A percentile compares a stretch with the other conserved stretches of the same genome.
These are phyloP conservation scores for Brachymystax lenok DNA, from an alignment of 2,797 vertebrate genomes.

Conservation along the genomic window DNA sequence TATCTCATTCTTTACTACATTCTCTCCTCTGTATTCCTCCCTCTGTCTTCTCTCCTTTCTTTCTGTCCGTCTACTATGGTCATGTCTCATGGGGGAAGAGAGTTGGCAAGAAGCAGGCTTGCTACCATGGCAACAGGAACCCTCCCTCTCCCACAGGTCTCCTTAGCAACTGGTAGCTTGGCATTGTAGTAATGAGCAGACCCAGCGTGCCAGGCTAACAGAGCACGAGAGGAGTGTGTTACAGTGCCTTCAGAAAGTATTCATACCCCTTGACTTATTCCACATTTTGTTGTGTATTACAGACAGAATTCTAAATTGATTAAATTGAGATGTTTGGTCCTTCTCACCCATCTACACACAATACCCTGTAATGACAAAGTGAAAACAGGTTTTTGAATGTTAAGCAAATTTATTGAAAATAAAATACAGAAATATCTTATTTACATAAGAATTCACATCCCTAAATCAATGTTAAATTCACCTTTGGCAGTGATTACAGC, in stretches of 20 bases:
- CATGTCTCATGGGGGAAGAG: slow-evolving; percentile 77
- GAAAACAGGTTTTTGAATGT: too few relatives aligned
- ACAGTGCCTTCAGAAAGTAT: neutral
- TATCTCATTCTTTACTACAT: slow-evolving; percentile 19
- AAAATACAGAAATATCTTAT: too few relatives aligned
- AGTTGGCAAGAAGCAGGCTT: slow-evolving; percentile 80
- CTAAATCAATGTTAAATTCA: too few relatives aligned
- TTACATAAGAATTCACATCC: too few relatives aligned
- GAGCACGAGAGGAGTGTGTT: slow-evolving; percentile 51
- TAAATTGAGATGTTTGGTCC: too few relatives aligned
- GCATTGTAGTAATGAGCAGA: slow-evolving; percentile 81
- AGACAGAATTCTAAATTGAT: too few relatives aligned
- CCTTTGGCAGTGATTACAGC: too few relatives aligned
- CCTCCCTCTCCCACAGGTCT: slow-evolving; percentile 83
- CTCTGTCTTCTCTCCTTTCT: slow-evolving; percentile 32
- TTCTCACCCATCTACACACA: too few relatives aligned
- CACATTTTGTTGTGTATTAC: too few relatives aligned
- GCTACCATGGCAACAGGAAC: slow-evolving; percentile 82
- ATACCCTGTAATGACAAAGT: too few relatives aligned
- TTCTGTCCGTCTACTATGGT: slow-evolving; percentile 72
- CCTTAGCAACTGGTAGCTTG: slow-evolving; percentile 84
- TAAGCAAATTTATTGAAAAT: too few relatives aligned
- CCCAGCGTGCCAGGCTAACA: slow-evolving; percentile 72
- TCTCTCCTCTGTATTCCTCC: slow-evolving; percentile 50
- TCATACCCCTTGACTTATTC: too few relatives aligned